These are phyloP conservation scores for Triplophysa siluroides DNA, from an alignment of 2,113 vertebrate species.

Conservation along the genomic window DNA sequence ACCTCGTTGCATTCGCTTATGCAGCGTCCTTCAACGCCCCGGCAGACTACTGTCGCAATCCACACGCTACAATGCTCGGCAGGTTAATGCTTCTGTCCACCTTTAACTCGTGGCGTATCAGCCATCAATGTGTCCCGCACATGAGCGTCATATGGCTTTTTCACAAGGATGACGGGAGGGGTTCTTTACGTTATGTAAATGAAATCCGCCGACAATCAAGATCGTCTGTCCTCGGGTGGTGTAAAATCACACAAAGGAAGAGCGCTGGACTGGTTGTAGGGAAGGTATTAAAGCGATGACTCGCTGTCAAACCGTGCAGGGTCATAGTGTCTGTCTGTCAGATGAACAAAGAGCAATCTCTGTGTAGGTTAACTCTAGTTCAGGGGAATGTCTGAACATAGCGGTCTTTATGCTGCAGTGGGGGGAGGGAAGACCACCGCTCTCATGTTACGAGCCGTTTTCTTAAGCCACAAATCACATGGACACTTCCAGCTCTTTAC, in stretches of 20 bases:
- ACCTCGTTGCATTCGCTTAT: conserved; percentile 31
- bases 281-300: conserved; percentile 25
- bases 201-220: conserved; percentile 31
- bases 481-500: conserved; percentile 58
- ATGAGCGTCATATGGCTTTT: conserved; percentile 33
- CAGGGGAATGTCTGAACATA: conserved; percentile 59
- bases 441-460: conserved; percentile 63
- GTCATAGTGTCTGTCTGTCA: conserved; percentile 37
- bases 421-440: conserved; percentile 60
- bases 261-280: background rate
- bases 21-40: conserved; percentile 28
- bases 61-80: conserved; percentile 35
- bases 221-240: background rate
- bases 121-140: conserved; percentile 24
- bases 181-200: conserved; percentile 21
- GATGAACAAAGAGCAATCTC: conserved; percentile 54
- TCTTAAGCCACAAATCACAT: conserved; percentile 67
- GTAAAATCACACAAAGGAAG: conserved; percentile 17
- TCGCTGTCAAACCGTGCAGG: conserved; percentile 34
- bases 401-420: conserved; percentile 59
- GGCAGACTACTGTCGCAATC: conserved; percentile 25
- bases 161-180: conserved; percentile 18
- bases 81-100: conserved; percentile 47
- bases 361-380: conserved; percentile 56
- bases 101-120: conserved; percentile 27